Evolutionary conservation across 2,888 invertebrate species (phyloP).

Genomic region (Embidobia sp.): DNA sequence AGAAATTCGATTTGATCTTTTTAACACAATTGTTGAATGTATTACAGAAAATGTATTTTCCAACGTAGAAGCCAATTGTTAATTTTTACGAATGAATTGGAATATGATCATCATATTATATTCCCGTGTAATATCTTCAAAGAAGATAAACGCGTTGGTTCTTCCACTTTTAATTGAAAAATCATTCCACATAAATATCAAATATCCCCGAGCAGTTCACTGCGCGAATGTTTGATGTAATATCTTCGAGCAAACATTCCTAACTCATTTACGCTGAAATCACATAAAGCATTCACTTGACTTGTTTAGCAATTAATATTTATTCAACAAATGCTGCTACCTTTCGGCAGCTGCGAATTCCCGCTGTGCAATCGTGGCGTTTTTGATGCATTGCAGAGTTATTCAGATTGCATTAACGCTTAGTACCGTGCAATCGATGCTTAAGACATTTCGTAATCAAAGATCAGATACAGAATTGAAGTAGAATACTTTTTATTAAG

Average conservation of each 20-base stretch:
- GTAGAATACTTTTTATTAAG: constrained; percentile 39
- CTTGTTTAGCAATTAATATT: constrained; percentile 18
- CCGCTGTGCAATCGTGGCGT: neutral
- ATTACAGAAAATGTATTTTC: neutral
- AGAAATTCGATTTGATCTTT: constrained; percentile 9
- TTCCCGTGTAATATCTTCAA: neutral
- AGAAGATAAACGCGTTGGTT: neutral
- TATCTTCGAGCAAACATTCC: constrained; percentile 6
- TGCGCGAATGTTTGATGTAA: neutral
- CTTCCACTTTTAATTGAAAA: constrained; percentile 1
- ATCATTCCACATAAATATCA: constrained; percentile 3
- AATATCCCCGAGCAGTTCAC: neutral
- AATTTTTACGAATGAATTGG: too few species aligned
- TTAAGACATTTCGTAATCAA: constrained; percentile 11
- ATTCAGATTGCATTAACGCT: constrained; percentile 8
- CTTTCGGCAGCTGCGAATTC: neutral
- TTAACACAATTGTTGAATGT: constrained; percentile 2
- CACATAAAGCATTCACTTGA: neutral
- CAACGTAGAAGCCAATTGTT: too few species aligned
- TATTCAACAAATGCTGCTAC: constrained; percentile 3
- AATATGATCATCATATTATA: too few species aligned
- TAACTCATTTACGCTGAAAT: constrained; percentile 1
- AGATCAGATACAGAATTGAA: constrained; percentile 32
- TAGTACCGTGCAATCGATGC: constrained; percentile 11
- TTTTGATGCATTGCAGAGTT: constrained; percentile 1